These are phyloP conservation scores for Andricus quercusramuli DNA, from an alignment of 2,888 invertebrate species.

Conservation along the genomic window DNA sequence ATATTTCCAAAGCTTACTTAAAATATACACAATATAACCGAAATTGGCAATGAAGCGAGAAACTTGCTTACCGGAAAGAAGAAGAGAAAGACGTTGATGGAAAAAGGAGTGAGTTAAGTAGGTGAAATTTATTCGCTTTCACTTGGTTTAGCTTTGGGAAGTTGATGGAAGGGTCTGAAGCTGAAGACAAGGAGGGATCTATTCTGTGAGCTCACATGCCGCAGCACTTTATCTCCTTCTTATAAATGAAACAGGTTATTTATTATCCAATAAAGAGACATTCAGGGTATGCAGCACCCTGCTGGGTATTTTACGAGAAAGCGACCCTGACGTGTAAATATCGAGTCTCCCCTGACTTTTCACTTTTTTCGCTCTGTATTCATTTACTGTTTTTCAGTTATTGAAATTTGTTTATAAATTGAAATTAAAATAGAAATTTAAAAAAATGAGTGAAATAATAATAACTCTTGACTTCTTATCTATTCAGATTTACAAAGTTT, in stretches of 20 bases:
- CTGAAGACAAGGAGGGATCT: constrained; percentile 1
- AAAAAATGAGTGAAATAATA: too few species aligned
- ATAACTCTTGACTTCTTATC: too few species aligned
- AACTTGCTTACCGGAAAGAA: neutral
- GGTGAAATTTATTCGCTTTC: constrained; percentile 1
- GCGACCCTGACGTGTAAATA: constrained; percentile 68
- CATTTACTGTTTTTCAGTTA: neutral
- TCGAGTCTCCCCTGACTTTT: constrained; percentile 57
- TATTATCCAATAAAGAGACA: constrained; percentile 74
- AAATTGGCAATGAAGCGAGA: neutral
- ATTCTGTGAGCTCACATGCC: constrained; percentile 52
- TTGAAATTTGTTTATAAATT: neutral
- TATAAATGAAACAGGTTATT: constrained; percentile 73
- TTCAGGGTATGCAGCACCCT: constrained; percentile 61
- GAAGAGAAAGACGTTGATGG: neutral
- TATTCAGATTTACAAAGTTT: too few species aligned
- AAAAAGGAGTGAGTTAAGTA: neutral
- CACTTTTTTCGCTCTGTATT: neutral
- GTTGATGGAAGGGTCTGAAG: constrained; percentile 8
- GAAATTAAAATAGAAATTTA: too few species aligned
- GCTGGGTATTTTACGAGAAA: constrained; percentile 58
- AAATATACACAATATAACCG: neutral
- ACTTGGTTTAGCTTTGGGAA: constrained; percentile 4
- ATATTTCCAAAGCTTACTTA: too few species aligned
- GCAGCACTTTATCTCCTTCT: constrained; percentile 67